Base-by-base conservation (phyloP, 1,140 invertebrate species). In the Diorhabda elongata region DNA sequence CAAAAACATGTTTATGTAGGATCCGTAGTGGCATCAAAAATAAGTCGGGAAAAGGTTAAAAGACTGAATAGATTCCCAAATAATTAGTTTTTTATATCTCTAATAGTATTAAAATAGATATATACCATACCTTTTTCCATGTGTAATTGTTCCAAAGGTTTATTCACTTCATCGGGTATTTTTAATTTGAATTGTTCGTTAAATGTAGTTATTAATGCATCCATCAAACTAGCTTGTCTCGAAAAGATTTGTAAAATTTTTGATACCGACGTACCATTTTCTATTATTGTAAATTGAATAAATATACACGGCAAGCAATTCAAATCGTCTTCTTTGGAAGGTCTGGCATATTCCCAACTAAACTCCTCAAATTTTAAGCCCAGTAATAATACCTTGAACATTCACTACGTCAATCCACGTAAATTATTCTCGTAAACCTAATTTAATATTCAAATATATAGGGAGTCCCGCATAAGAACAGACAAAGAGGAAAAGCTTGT, bases 291-390 rank as follows among this genome's bases (percentile, higher is more conserved):
- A 80, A 96, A 97, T 81, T 94, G 92, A 52, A 94, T 79, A 81
- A 96, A 96, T 62, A 97, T 85, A 80, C 93, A 96, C 9, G 95
- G 94, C 61, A 95, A 83, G 76, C 93, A 95, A 77, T 96, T 91
- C 8, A 90, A 89, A 83, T 93, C 93, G 68, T 90, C 86, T 77
- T 92, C 92, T 75, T 90, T 88, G 58, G 91, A 92, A 5, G 94
- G 92, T 78, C 93, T 88, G 0, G 92, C 92, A 80, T 92, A 92
- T 79, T 96, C 93, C 91, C 94, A 97, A 42, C 90, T 94, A 66
- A 97, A 82, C 75, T 96, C 92, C 74, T 95, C 92, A 77, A 93
- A 96, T 57, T 90, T 88, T 59, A 96, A 82, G 45, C 93, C 93
- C 44, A 97, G 82, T 44, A 97, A 81, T 43, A 96, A 84, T 68